Base-by-base conservation (phyloP, 2,113 vertebrate species). In the Psittacus erithacus region DNA sequence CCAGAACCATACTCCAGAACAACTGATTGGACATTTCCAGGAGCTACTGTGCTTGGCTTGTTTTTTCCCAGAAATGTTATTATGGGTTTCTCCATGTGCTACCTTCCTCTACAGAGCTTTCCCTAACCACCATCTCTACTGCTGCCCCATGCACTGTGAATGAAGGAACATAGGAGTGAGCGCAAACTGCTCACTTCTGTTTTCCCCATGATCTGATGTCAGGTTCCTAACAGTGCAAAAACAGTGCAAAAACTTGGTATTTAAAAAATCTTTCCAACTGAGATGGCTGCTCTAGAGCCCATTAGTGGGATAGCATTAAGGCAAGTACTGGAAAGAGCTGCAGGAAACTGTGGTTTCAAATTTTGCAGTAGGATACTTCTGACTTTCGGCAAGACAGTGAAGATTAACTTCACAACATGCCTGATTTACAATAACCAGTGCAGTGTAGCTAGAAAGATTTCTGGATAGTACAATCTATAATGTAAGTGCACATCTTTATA, bases 341-440 rank as follows among this genome's bases (percentile, higher is more conserved):
- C 60, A 73, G 80, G 76, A 95, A 79, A 43, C 29, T 70, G 38
- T 74, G 79, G 76, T 90, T 95, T 82, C 68, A 90, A 47, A 74
- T 92, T 90, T 80, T 83, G 64, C 18, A 71, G 71, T 50, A 74
- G 47, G 29, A 2, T 83, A 46, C 92, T 94, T 94, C 90, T 71
- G 28, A 49, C 28, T 83, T 90, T 60, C 17, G 1, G 55, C 68
- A 75, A 88, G 53, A 70, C 17, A 63, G 6, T 39, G 46, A 86
- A 20, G 18, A 39, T 17, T 67, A 57, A 50, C 79, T 93, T 93
- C 63, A 67, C 57, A 74, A 75, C 25, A 62, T 57, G 19, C 39
- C 69, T 78, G 11, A 44, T 90, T 74, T 90, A 55, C 60, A 83
- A 50, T 55, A 79, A 55, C 55, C 33, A 60, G 7, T 35, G 69